Evolutionary conservation across 2,888 invertebrate species (phyloP).

Genomic region (Cinara cedri): DNA sequence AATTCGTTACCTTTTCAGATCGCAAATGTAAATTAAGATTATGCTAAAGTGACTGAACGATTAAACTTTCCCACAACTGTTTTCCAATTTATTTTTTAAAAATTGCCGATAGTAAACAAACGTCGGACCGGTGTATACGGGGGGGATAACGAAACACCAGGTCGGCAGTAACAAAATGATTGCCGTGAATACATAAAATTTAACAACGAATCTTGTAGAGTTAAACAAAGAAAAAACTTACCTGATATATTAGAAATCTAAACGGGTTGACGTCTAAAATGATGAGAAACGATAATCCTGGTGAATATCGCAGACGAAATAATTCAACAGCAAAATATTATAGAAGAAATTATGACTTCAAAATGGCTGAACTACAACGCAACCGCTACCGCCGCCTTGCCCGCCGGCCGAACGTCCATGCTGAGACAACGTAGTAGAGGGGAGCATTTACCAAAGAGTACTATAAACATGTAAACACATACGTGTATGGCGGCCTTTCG

Average conservation of each 20-base stretch:
- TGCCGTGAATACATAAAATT: too few species aligned
- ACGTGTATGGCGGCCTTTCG: conserved; percentile 2
- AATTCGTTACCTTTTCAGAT: too few species aligned
- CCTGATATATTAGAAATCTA: background rate
- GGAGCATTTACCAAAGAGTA: conserved; percentile 41
- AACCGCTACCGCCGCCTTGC: conserved; percentile 47
- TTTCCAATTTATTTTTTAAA: too few species aligned
- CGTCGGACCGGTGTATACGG: too few species aligned
- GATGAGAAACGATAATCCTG: background rate
- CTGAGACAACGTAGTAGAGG: background rate
- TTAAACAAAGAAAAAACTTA: background rate
- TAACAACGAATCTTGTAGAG: too few species aligned
- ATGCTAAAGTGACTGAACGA: too few species aligned
- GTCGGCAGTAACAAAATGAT: too few species aligned
- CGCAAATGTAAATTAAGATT: too few species aligned
- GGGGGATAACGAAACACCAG: too few species aligned
- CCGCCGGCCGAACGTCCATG: background rate
- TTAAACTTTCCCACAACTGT: too few species aligned
- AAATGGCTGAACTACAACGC: conserved; percentile 55
- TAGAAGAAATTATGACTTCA: conserved; percentile 20
- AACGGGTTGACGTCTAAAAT: background rate
- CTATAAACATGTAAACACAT: conserved; percentile 43
- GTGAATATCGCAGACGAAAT: conserved; percentile 13
- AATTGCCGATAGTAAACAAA: too few species aligned
- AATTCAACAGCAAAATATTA: background rate